phyloP scores from a whole-genome alignment of 2,888 invertebrate genomes.

The Ctena decussata region DNA sequence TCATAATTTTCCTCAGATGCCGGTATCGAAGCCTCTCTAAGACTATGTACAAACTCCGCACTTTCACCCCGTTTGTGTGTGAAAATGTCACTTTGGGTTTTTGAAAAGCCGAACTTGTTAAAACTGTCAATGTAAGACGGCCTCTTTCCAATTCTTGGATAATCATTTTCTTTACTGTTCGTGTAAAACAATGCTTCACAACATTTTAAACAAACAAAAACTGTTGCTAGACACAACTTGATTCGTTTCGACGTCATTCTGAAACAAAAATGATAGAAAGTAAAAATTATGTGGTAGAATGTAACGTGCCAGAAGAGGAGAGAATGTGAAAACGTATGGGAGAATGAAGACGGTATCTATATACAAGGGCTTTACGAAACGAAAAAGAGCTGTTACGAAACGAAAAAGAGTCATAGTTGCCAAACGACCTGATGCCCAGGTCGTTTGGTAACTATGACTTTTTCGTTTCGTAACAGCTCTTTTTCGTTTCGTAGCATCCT shows the following conservation, averaged over 20 bases:
- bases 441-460: no score
- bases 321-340: no score
- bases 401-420: no score
- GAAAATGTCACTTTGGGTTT: background rate
- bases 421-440: no score
- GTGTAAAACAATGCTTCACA: slow-evolving; percentile 48
- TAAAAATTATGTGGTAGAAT: no score
- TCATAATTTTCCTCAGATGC: background rate
- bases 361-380: no score
- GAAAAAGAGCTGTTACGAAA: no score
- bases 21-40: background rate
- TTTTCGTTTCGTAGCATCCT: no score
- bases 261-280: background rate
- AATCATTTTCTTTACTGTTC: slow-evolving; percentile 53
- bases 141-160: slow-evolving; percentile 55
- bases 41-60: background rate
- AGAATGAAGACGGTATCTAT: no score
- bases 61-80: background rate
- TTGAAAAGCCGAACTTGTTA: background rate
- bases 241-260: background rate
- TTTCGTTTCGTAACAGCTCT: no score
- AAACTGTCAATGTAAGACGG: background rate
- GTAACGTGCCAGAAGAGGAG: no score
- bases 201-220: background rate
- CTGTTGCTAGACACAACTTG: background rate